phyloP scores from a whole-genome alignment of 2,888 invertebrate species.

The Podabrus alpinus region DNA sequence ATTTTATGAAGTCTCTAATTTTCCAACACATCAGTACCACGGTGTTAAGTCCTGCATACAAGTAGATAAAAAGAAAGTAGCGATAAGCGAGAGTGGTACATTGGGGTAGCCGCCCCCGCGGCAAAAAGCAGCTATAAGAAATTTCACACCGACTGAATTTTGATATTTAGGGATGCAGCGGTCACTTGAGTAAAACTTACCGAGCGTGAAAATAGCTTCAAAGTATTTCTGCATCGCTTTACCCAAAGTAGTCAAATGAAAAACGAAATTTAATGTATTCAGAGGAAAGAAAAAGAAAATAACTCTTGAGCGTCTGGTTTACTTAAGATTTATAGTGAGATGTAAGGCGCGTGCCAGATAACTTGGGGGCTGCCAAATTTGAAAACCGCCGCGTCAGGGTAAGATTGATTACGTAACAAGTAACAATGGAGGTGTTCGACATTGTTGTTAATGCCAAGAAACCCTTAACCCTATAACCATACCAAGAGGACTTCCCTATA shows the following conservation, averaged over 20 bases:
- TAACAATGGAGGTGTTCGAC: constrained; percentile 30
- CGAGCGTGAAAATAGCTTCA: constrained; percentile 50
- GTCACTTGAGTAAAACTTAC: constrained; percentile 44
- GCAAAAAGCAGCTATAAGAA: constrained; percentile 40
- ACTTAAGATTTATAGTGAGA: background rate
- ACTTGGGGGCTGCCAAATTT: constrained; percentile 5
- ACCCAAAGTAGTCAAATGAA: background rate
- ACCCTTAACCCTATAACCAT: constrained; percentile 26
- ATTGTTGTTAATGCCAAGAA: constrained; percentile 37
- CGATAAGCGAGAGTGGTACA: constrained; percentile 34
- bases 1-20: background rate
- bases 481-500: background rate
- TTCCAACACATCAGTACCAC: constrained; percentile 47
- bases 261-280: background rate
- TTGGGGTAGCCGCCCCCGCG: constrained; percentile 19
- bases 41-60: constrained; percentile 54
- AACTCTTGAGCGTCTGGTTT: background rate
- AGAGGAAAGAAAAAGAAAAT: background rate
- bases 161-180: constrained; percentile 54
- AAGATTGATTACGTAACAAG: constrained; percentile 36
- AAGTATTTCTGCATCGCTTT: constrained; percentile 32
- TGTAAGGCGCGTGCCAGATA: background rate
- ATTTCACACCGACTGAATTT: constrained; percentile 55
- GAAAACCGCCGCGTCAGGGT: constrained; percentile 38
- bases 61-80: constrained; percentile 45